Base-by-base conservation (phyloP, 1,140 invertebrate species). In the Drosophila nasuta region DNA sequence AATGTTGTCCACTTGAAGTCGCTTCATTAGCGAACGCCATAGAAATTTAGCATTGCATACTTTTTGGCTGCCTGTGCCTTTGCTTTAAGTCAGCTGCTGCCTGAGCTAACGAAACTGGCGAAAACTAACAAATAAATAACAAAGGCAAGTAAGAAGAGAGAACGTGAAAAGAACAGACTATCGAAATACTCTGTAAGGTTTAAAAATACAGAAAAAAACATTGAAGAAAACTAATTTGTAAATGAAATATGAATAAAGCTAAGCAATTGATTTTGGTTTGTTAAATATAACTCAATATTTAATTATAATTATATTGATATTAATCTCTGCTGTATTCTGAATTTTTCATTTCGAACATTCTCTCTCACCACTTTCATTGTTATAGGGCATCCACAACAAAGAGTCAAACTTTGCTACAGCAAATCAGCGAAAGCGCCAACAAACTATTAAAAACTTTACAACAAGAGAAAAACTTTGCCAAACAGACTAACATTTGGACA, bases 381-480 rank as follows among this genome's bases (percentile, higher is more conserved):
- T 65, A 56, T 15, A 56, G 51, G 51, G 62, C 41, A 45, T 49
- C 52, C 52, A 68, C 67, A 79, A 71, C 62, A 62, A 57, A 57
- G 43, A 56, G 52, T 49, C 70, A 80, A 87, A 87, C 63, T 89
- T 87, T 77, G 65, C 69, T 75, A 75, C 80, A 75, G 85, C 81
- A 87, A 87, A 87, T 89, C 83, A 87, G 83, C 83, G 83, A 87
- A 87, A 87, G 83, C 83, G 83, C 83, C 83, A 87, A 87, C 83
- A 87, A 87, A 87, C 83, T 87, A 87, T 87, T 87, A 87, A 87
- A 87, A 87, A 87, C 80, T 87, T 87, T 87, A 76, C 85, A 87
- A 82, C 77, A 87, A 89, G 77, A 80, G 81, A 89, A 88, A 82
- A 88, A 87, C n/a, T 87, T 87, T 71, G 20, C 20, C 74, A 83